phyloP scores from a whole-genome alignment of 2,113 vertebrate species.

The Notothenia coriiceps region DNA sequence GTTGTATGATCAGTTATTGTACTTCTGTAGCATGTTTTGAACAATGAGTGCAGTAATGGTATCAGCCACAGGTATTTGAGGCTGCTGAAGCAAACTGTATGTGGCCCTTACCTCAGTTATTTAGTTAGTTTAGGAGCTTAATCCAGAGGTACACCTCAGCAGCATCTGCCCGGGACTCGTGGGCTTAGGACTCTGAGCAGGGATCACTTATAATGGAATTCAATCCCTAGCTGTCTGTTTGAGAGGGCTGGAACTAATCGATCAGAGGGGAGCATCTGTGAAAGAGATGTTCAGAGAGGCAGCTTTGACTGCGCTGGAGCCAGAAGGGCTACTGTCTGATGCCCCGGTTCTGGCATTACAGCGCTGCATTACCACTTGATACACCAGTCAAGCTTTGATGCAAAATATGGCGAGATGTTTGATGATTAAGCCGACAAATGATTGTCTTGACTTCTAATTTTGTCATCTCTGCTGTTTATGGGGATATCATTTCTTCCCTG shows the following conservation, averaged over 20 bases:
- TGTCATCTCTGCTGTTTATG: slow-evolving; percentile 48
- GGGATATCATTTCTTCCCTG: slow-evolving; percentile 51
- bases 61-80: slow-evolving; percentile 32
- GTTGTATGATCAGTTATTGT: slow-evolving; percentile 2
- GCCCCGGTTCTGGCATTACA: slow-evolving; percentile 64
- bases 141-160: slow-evolving; percentile 72
- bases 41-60: slow-evolving; percentile 10
- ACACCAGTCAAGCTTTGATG: slow-evolving; percentile 56
- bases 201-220: slow-evolving; percentile 82
- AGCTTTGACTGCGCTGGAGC: slow-evolving; percentile 77
- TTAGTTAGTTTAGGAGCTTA: slow-evolving; percentile 68
- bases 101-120: slow-evolving; percentile 64
- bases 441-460: slow-evolving; percentile 51
- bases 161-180: slow-evolving; percentile 59
- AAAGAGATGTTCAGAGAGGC: slow-evolving; percentile 78
- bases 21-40: not conserved
- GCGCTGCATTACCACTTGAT: slow-evolving; percentile 61
- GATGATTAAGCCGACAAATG: slow-evolving; percentile 28
- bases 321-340: slow-evolving; percentile 79
- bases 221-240: slow-evolving; percentile 82
- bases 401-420: slow-evolving; percentile 51
- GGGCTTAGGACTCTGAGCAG: slow-evolving; percentile 69
- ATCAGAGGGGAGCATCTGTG: slow-evolving; percentile 82
- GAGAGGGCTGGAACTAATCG: slow-evolving; percentile 84
- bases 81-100: slow-evolving; percentile 53